Evolutionary conservation across 2,888 invertebrate genomes (phyloP), one percentile per base, ranked within the genome.

Genomic region (Amblyteles armatorius): DNA sequence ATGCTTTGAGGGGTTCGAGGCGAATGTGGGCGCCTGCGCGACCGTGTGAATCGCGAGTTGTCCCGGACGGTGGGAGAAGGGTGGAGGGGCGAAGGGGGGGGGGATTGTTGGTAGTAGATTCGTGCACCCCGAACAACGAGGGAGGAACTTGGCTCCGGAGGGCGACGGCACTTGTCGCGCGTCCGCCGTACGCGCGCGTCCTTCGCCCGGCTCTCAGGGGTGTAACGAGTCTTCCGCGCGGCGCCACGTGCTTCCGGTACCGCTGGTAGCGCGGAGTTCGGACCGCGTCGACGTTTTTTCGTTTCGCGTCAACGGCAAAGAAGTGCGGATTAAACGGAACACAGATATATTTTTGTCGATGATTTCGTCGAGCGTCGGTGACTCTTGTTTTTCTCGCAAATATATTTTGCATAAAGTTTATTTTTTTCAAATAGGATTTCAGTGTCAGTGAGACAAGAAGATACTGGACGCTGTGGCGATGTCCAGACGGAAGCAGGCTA

Each of bases 401-500:
- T 13, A 16, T 29, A 60, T 6, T 13, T 60, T 60, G 0, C 22
- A 22, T 7, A 40, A 44, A 40, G 40, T 40, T 40, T 40, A 2
- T 7, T 67, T 48, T 48, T 33, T 22, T 36, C 36, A 60, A 57
- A 1, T 22, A 36, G 60, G 71, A 77, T 29, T 65, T 65, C 52
- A 44, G 82, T 73, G 80, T 33, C 11, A 36, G 22, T 48, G 79
- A 69, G 22, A 48, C 33, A 63, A 36, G 52, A 33, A 5, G n/a
- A 36, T 40, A 36, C 36, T 19, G 29, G 22, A 60, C 52, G 40
- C 19, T 57, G 89, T 90, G 91, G 91, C 87, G 90, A 93, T 94
- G 94, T 94, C 94, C 67, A 93, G 94, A 79, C 92, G 94, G 87
- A 94, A 94, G 88, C 94, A 94, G 89, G 94, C 94, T 44, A 94